Percentiles rank a stretch among this genome's conserved stretches.
These are phyloP conservation scores for Aethina tumida DNA, from an alignment of 1,140 invertebrate species.

Conservation along the genomic window DNA sequence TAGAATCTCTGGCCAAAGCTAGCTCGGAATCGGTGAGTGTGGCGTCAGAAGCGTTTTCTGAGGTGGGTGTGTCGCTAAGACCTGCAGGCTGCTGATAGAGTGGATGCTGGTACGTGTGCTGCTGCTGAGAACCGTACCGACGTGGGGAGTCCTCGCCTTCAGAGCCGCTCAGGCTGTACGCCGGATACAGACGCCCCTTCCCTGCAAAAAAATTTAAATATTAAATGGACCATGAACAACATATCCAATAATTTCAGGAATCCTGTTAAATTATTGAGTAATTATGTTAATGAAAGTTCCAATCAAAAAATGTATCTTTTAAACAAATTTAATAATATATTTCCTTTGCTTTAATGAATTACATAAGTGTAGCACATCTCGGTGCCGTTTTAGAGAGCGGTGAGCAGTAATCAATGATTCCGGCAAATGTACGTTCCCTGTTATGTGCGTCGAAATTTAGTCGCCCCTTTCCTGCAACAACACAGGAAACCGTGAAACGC, in stretches of 20 bases:
- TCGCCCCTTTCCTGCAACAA: slow-evolving; percentile 40
- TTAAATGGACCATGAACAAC: background rate
- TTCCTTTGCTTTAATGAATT: too few species aligned
- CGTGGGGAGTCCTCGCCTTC: slow-evolving; percentile 49
- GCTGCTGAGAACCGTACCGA: slow-evolving; percentile 32
- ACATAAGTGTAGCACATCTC: too few species aligned
- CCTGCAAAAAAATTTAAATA: slow-evolving; percentile 20
- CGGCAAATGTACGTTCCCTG: too few species aligned
- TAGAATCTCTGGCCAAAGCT: slow-evolving; percentile 64
- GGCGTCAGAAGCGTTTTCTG: slow-evolving; percentile 70
- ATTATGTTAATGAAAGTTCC: too few species aligned
- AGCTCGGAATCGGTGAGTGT: slow-evolving; percentile 71
- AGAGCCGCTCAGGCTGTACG: slow-evolving; percentile 51
- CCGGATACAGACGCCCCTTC: slow-evolving; percentile 58
- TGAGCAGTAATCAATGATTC: too few species aligned
- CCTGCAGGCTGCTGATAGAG: slow-evolving; percentile 51
- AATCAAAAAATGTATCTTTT: too few species aligned
- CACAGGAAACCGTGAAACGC: background rate
- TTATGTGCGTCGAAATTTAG: too few species aligned
- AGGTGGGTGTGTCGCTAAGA: slow-evolving; percentile 64
- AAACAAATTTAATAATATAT: too few species aligned
- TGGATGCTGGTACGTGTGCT: slow-evolving; percentile 37
- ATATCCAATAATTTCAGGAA: too few species aligned
- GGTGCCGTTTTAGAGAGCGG: too few species aligned
- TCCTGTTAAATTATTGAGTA: too few species aligned